Base-by-base conservation (phyloP, 2,113 vertebrate species). In the Meriones unguiculatus region DNA sequence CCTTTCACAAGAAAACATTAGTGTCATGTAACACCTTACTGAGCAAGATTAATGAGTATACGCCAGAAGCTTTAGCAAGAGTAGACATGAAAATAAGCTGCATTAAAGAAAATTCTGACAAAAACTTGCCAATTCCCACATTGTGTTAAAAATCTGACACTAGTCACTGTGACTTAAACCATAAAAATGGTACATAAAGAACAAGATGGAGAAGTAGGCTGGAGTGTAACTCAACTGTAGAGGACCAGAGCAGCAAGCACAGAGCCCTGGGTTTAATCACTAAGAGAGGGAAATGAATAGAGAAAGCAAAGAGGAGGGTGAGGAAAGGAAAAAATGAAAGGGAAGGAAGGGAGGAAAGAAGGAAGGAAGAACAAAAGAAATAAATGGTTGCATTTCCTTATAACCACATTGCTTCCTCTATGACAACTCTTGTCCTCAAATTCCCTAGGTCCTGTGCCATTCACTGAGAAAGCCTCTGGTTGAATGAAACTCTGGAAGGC, bases 141-240 rank as follows among this genome's bases (percentile, higher is more conserved):
- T 84, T 73, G 24, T 82, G 77, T 84, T 82, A 75, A 72, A 28
- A 35, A 24, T n/a, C 46, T 91, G 73, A n/a, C 57, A 87, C 13
- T 95, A 30, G 41, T 57, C 62, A 24, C 38, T 95, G 46, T 75
- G 62, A 93, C 35, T 65, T 90, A 72, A 96, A 30, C 64, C 24
- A 30, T 41, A 92, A 76, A 76, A 65, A 70, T 87, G 7, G 54
- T 46, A 7, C 46, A 41, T 14, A 41, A n/a, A 30, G 75, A n/a
- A 32, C 12, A 81, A 86, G 57, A 92, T 13, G 24, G 85, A 96
- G 41, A 89, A 38, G 7, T 62, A 22, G 20, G 69, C 28, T 30
- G 50, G 20, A 30, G 41, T 32, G 0, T 41, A 54, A n/a, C 7
- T 38, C 54, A 41, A 25, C 25, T 14, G 46, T 22, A 38, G 12